Evolutionary conservation across 2,113 vertebrate genomes (phyloP).

Genomic region (Antechinus stuartii): DNA sequence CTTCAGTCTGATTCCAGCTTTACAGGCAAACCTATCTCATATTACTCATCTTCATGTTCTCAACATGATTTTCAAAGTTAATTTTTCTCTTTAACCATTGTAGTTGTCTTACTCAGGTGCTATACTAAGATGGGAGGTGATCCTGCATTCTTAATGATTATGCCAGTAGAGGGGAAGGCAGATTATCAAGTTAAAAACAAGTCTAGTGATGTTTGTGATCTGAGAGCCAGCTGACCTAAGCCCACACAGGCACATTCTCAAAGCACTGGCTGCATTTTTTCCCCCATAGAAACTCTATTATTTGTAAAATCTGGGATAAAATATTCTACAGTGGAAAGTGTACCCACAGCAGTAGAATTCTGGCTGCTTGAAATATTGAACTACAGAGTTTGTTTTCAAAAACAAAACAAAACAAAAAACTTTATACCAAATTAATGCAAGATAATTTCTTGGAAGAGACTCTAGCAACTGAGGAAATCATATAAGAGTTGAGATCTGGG

Average conservation of each 20-base stretch:
- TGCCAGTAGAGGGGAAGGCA: background rate
- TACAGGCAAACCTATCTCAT: background rate
- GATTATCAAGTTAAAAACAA: background rate
- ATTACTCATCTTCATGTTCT: background rate
- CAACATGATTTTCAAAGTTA: background rate
- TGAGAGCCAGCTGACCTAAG: background rate
- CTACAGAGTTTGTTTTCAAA: constrained; percentile 23
- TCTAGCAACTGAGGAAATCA: background rate
- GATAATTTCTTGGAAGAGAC: background rate
- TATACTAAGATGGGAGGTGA: background rate
- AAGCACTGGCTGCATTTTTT: background rate
- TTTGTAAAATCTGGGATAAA: background rate
- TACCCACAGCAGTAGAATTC: background rate
- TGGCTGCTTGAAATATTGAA: background rate
- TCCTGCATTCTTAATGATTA: background rate
- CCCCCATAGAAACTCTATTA: background rate
- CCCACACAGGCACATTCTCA: background rate
- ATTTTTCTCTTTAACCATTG: background rate
- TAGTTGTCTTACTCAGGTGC: background rate
- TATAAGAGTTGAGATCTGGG: background rate
- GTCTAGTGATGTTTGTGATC: background rate
- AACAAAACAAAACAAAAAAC: background rate
- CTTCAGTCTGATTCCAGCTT: background rate
- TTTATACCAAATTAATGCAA: background rate
- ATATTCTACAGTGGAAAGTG: background rate